A percentile compares a stretch with the other conserved stretches of the same genome.
Evolutionary conservation across 2,113 vertebrate species (phyloP).

Genomic region (Rhombomys opimus): DNA sequence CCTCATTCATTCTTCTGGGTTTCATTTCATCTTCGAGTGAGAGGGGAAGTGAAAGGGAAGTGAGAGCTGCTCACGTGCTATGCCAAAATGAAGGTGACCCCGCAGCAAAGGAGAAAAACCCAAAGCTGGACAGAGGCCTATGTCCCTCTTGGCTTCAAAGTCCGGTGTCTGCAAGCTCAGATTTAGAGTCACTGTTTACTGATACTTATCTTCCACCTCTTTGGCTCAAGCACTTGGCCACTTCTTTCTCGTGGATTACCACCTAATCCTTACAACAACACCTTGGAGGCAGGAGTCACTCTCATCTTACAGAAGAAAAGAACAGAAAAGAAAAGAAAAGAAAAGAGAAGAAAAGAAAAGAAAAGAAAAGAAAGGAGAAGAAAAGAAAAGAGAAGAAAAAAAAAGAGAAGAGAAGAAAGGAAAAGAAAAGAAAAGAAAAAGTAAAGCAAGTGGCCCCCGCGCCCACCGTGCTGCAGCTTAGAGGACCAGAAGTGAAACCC

Average conservation of each 20-base stretch:
- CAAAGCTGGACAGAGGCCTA: too few relatives aligned
- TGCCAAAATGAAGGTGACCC: background rate
- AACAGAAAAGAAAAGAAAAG: background rate
- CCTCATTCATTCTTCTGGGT: background rate
- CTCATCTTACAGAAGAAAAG: background rate
- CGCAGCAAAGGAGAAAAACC: background rate
- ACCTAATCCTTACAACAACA: slow-evolving; percentile 31
- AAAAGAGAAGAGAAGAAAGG: too few relatives aligned
- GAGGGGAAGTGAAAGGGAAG: background rate
- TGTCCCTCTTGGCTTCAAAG: background rate
- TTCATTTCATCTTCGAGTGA: background rate
- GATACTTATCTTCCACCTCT: background rate
- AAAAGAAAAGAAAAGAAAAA: background rate
- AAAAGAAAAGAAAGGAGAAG: background rate
- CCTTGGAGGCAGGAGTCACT: background rate
- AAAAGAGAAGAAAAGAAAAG: background rate
- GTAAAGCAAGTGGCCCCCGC: background rate
- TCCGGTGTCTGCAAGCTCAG: background rate
- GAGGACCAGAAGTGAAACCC: background rate
- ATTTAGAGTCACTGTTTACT: background rate
- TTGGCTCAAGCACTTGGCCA: background rate
- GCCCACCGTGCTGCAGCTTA: background rate
- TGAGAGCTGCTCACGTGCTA: background rate
- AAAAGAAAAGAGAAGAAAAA: background rate
- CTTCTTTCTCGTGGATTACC: background rate